Evolutionary conservation across 2,113 vertebrate genomes (phyloP).

Genomic region (Salvelinus namaycush): DNA sequence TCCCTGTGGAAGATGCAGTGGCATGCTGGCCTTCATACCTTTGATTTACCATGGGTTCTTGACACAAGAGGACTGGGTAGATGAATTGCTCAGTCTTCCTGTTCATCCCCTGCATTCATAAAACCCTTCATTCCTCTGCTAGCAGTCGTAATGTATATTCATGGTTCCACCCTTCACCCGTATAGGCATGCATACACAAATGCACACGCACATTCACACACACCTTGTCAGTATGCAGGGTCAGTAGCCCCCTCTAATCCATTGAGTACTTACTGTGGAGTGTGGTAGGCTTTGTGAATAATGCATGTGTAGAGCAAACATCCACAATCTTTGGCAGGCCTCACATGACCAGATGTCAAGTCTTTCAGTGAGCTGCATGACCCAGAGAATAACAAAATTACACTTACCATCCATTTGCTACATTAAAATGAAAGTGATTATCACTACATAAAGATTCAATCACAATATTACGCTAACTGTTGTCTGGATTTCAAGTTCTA

Average conservation of each 20-base stretch:
- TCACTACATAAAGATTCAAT: not conserved
- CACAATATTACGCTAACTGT: not conserved
- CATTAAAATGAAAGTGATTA: not conserved
- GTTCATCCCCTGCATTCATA: not conserved
- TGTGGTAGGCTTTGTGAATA: not conserved
- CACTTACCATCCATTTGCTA: not conserved
- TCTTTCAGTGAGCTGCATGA: not conserved
- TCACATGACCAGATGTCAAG: not conserved
- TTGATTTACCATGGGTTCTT: not conserved
- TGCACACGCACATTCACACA: not conserved
- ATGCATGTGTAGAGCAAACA: not conserved
- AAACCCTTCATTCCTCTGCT: not conserved
- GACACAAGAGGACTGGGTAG: not conserved
- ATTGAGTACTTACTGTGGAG: not conserved
- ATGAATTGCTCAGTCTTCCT: not conserved
- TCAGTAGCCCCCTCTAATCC: not conserved
- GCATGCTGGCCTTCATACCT: constrained; percentile 4
- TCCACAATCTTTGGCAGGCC: not conserved
- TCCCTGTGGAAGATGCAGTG: constrained; percentile 1
- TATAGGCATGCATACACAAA: not conserved
- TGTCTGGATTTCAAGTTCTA: too few relatives aligned
- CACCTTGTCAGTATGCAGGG: not conserved
- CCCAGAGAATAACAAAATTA: not conserved
- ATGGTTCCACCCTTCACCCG: not conserved
- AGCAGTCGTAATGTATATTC: constrained; percentile 37